Evolutionary conservation across 2,113 vertebrate species (phyloP).

Genomic region (Eulemur macaco): DNA sequence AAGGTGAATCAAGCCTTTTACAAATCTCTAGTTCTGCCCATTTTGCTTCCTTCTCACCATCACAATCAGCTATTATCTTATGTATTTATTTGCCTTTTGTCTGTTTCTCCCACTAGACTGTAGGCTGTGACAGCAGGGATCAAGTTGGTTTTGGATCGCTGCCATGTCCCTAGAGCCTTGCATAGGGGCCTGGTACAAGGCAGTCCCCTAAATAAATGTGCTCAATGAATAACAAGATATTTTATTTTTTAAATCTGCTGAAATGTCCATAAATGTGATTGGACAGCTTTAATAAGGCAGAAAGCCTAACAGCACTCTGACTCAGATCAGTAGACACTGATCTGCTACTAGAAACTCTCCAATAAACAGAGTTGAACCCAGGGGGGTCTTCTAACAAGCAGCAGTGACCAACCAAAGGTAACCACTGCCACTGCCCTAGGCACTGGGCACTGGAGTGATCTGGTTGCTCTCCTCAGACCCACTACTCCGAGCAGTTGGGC

Average conservation of each 20-base stretch:
- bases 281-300: not conserved
- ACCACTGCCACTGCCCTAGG: rapidly evolving
- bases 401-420: not conserved
- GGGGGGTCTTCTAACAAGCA: not conserved
- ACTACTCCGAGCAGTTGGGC: not conserved
- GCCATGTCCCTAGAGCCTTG: not conserved
- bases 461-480: not conserved
- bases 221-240: not conserved
- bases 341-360: not conserved
- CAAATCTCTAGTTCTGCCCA: not conserved
- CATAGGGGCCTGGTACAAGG: not conserved
- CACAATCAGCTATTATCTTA: not conserved
- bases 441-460: not conserved
- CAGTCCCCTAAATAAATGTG: not conserved
- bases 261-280: conserved; percentile 6
- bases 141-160: not conserved
- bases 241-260: conserved; percentile 48
- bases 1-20: not conserved
- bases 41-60: not conserved
- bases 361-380: not conserved
- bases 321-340: not conserved
- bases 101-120: not conserved
- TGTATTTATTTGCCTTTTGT: not conserved
- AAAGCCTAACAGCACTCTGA: not conserved
- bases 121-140: not conserved